Conservation (phyloP, 2,113 vertebrate species). For the Maccullochella peelii region DNA sequence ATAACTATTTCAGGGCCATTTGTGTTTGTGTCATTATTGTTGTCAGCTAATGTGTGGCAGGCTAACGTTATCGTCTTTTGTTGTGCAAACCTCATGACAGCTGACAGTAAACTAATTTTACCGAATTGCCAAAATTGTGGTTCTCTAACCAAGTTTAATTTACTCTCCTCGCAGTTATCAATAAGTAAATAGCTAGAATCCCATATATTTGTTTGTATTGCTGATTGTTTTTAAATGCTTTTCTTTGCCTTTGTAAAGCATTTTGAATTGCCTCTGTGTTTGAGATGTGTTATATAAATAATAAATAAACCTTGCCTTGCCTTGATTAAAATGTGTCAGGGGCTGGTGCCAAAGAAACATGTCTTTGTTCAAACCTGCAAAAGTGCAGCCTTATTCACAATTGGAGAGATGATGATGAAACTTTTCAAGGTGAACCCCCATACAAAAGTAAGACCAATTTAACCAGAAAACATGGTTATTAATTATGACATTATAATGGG, state of each 20-base stretch:
- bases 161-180: background rate
- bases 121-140: background rate
- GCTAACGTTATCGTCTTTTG: background rate
- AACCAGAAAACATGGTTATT: background rate
- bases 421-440: background rate
- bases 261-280: no score
- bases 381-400: background rate
- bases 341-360: background rate
- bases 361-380: background rate
- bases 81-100: conserved; percentile 1
- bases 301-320: no score
- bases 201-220: no score
- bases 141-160: background rate
- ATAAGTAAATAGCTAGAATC: background rate
- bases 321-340: background rate
- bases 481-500: no score
- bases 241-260: no score
- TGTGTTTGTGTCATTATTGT: background rate
- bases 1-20: background rate
- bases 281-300: no score
- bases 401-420: background rate
- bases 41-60: background rate
- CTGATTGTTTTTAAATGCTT: no score
- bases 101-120: background rate
- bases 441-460: background rate